Base-by-base conservation (phyloP, 1,140 invertebrate genomes). In the Drosophila watanabei region DNA sequence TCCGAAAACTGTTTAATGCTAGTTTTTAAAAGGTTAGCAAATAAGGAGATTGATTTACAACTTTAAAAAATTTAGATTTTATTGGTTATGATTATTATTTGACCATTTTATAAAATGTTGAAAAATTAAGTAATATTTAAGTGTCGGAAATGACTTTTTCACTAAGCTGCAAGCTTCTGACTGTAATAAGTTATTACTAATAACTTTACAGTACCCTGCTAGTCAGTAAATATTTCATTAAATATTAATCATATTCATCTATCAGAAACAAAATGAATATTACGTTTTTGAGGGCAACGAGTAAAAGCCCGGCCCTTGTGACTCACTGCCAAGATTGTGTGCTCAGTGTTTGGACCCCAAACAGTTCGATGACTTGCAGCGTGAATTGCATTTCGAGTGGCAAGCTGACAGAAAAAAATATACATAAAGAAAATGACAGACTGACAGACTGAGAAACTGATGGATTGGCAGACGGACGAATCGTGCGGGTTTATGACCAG, bases 361-460 rank as follows among this genome's bases (percentile, higher is more conserved):
- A 52, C 33, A 39, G 75, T 79, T 79, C 75, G 51, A 79, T 58
- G 75, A 79, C 75, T 78, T 62, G 37, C 32, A 48, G 28, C 64
- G 75, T 79, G 75, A 79, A 58, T 79, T 78, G 75, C 75, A 78
- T 78, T 78, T 70, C 39, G 48, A 77, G 54, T 35, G 32, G 48
- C 64, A 39, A 18, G 56, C 39, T 35, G 32, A 76, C n/a, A 28
- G 41, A 41, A 18, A 43, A n/a, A 46, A 33, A 58, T 9, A 58
- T 16, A 7, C 24, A 28, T n/a, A 41, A 37, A 39, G 28, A 59
- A 14, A 37, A 33, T 56, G 62, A 71, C 68, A 65, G 69, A 75
- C 32, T 37, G 72, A 24, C 20, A 52, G 16, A 63, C 39, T 69
- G 66, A 43, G 35, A 72, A 24, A n/a, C 24, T 20, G 39, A 33